Base-by-base conservation (phyloP, 1,140 invertebrate species). In the Drosophila lini region DNA sequence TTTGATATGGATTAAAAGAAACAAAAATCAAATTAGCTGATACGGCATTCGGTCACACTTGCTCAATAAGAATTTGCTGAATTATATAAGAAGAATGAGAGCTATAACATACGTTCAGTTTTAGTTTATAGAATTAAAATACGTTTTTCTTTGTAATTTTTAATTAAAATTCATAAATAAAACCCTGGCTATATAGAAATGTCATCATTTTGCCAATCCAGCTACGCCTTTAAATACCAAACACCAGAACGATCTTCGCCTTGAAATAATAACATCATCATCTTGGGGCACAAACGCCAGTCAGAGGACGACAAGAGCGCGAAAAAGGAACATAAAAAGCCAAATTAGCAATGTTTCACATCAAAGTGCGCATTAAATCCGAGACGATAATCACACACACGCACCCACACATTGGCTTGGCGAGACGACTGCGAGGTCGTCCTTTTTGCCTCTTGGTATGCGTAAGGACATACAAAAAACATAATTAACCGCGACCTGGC, bases 321-420 rank as follows among this genome's bases (percentile, higher is more conserved):
- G 44, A 5, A 25, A 15, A 56, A 60, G 58, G 59, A 74, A 75
- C 82, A 86, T 79, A 80, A 81, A 81, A 62, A 73, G 64, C 57
- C 70, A 82, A 89, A 81, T 89, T 84, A 89, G 80, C 78, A 76
- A 89, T 89, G 84, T 89, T 84, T 90, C 84, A 89, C 85, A 89
- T 89, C 84, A 89, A 89, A 89, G 84, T 89, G 74, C 63, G 74
- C 80, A 89, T 84, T 89, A 84, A 89, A 89, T 78, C 78, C 70
- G 74, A 89, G 80, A 89, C 80, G 83, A 89, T 84, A 84, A 80
- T 80, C 84, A 83, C 74, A 83, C 77, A 59, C 50, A 52, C 38
- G 10, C 48, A 57, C 65, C 6, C 44, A 19, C 45, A 19, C 19
- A 19, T 19, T 19, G 19, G 19, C 19, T 19, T 19, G 19, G 19